phyloP scores from a whole-genome alignment of 2,113 vertebrate species.

The Colaptes auratus region DNA sequence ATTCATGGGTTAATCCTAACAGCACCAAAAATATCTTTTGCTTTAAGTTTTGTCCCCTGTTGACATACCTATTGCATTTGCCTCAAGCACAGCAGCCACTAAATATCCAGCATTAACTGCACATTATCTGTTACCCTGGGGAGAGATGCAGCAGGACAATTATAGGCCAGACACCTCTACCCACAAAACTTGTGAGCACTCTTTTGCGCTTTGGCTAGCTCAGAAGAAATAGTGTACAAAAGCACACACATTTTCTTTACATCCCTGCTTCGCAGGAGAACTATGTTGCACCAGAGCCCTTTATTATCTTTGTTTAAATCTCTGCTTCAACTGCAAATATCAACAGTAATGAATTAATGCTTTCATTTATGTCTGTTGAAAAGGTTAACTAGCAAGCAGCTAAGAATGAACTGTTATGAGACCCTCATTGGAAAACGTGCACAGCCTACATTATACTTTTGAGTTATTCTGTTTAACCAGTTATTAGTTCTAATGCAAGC shows the following conservation, averaged over 20 bases:
- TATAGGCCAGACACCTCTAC: not conserved
- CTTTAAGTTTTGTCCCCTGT: not conserved
- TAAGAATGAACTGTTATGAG: not conserved
- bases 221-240: not conserved
- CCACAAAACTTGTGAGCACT: not conserved
- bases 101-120: not conserved
- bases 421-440: not conserved
- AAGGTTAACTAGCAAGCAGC: constrained; percentile 9
- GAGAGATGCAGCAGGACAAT: not conserved
- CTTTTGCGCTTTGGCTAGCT: not conserved
- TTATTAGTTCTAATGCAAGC: not conserved
- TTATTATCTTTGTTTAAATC: not conserved
- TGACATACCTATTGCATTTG: not conserved
- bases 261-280: not conserved
- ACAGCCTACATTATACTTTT: not conserved
- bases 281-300: not conserved
- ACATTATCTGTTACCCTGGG: not conserved
- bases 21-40: not conserved
- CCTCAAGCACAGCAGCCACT: not conserved
- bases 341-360: constrained; percentile 12
- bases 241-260: not conserved
- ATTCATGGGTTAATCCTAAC: not conserved
- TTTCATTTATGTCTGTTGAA: not conserved
- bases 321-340: not conserved
- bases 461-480: not conserved